Base-by-base conservation (phyloP, 2,888 invertebrate species). In the Perizoma affinitatum region DNA sequence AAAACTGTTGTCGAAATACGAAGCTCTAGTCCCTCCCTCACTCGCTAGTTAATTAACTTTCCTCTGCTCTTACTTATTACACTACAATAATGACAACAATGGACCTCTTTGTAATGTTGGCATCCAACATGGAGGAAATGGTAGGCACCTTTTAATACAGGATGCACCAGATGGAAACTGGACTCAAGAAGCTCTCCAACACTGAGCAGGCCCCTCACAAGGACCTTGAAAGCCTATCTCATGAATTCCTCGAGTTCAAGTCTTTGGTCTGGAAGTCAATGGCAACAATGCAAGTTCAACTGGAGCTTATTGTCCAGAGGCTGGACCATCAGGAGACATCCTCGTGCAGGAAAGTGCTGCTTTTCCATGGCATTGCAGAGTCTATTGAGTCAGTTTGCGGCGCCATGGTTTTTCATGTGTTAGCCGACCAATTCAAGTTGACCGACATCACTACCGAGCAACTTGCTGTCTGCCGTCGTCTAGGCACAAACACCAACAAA, bases 191-290 rank as follows among this genome's bases (percentile, higher is more conserved):
- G 38, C 38, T 38, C 38, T 38, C 38, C 38, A 7, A 7, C 4
- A 38, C 38, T 38, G 38, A 38, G 7, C 38, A 38, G 38, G 6
- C 38, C 4, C 38, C 38, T 38, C 38, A 38, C 38, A 38, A 38
- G 7, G 38, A 38, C 7, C 38, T 38, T 5, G 38, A 38, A 5
- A 6, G 6, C 5, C 45, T 45, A 0, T 33, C 45, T 0, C 7
- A 33, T 22, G 45, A 45, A 8, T 45, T 45, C 45, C 5, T 8
- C 33, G 45, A 45, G 6, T 45, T 45, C 33, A 45, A 45, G n/a
- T n/a, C 33, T 4, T 8, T 45, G 4, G 8, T 33, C 0, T 45
- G 45, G 45, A 45, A 45, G 33, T n/a, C 45, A 0, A 7, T 45
- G 7, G 45, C 45, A 8, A 45, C 33, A 33, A 45, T 45, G 45